Conservation (phyloP, 2,113 vertebrate species). For the Solea senegalensis region DNA sequence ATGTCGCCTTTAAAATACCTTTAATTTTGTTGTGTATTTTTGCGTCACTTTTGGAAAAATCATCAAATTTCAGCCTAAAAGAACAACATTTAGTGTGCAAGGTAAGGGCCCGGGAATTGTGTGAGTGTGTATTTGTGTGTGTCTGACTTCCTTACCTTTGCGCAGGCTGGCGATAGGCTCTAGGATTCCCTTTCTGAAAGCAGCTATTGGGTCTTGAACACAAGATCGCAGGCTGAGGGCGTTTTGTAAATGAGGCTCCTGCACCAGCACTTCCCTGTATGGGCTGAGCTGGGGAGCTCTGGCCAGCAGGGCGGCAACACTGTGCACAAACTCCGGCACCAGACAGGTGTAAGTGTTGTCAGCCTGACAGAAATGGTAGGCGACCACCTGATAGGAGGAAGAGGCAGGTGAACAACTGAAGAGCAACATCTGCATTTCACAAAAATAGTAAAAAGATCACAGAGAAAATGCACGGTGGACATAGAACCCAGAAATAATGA, state of each 20-base stretch:
- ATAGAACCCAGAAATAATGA: no score
- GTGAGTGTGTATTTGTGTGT: slow-evolving; percentile 20
- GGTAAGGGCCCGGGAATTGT: background rate
- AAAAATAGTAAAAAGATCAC: background rate
- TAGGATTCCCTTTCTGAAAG: slow-evolving; percentile 90
- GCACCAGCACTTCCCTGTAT: slow-evolving; percentile 90
- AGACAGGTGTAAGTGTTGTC: slow-evolving; percentile 98
- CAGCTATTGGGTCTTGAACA: slow-evolving; percentile 92
- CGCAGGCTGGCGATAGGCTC: slow-evolving; percentile 89
- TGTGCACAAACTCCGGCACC: slow-evolving; percentile 97
- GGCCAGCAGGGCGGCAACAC: slow-evolving; percentile 91
- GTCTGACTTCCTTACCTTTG: slow-evolving; percentile 84
- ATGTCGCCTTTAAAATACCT: no score
- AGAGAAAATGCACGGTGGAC: background rate
- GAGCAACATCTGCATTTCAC: background rate
- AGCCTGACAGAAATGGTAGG: slow-evolving; percentile 98
- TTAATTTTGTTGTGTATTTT: no score
- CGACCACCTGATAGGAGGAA: slow-evolving; percentile 86
- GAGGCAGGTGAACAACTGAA: background rate
- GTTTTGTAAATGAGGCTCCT: slow-evolving; percentile 91
- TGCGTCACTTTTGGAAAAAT: no score
- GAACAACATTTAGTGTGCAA: no score
- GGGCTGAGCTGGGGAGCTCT: slow-evolving; percentile 85
- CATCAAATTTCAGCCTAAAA: no score
- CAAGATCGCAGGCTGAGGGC: slow-evolving; percentile 94